Evolutionary conservation across 1,140 invertebrate species (phyloP).

Genomic region (Battus philenor): DNA sequence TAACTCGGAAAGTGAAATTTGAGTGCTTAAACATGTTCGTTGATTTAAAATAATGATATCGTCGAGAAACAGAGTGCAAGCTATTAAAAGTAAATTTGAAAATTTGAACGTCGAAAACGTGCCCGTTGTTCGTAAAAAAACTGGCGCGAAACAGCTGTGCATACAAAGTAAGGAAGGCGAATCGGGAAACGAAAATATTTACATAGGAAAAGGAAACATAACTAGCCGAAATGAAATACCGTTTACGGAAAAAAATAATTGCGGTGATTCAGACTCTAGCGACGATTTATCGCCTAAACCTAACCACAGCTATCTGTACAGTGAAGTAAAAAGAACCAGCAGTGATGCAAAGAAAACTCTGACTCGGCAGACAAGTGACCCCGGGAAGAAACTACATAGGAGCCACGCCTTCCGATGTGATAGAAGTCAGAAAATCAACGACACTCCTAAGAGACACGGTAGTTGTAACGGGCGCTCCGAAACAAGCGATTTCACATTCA

Average conservation of each 20-base stretch:
- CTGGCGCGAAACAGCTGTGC: constrained; percentile 16
- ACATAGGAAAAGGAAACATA: constrained; percentile 19
- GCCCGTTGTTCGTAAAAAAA: constrained; percentile 30
- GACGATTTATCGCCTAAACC: constrained; percentile 44
- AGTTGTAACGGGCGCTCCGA: constrained; percentile 67
- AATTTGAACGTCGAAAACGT: constrained; percentile 50
- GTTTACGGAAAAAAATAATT: constrained; percentile 26
- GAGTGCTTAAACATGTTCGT: constrained; percentile 18
- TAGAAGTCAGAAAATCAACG: constrained; percentile 63
- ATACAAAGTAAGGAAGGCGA: constrained; percentile 12
- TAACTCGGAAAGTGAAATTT: constrained; percentile 17
- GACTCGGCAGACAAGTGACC: constrained; percentile 77
- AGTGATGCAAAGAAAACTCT: constrained; percentile 53
- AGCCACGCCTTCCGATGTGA: constrained; percentile 79
- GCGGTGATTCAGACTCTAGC: constrained; percentile 31
- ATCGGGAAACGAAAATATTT: constrained; percentile 17
- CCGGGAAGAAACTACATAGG: constrained; percentile 77
- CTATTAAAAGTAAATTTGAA: constrained; percentile 72
- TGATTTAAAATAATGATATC: constrained; percentile 64
- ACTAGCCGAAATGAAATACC: constrained; percentile 26
- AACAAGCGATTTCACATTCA: constrained; percentile 52
- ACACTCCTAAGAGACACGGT: constrained; percentile 56
- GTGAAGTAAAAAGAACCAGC: constrained; percentile 39
- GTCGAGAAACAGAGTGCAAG: constrained; percentile 70
- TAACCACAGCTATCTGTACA: constrained; percentile 61